Conservation (phyloP, 2,797 vertebrate species). For the Oreochromis grahami region DNA sequence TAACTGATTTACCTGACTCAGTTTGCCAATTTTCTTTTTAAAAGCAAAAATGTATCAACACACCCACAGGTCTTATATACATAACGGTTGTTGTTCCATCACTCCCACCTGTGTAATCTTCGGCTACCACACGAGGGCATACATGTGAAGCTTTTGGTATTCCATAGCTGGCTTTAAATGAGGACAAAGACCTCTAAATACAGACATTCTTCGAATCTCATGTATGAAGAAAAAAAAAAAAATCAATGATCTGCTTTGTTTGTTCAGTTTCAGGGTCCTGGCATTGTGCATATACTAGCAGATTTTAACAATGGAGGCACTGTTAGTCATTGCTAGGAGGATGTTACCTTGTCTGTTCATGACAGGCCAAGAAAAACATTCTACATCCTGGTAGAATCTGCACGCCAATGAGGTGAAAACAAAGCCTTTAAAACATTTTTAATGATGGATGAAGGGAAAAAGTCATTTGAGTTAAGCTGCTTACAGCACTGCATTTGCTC, state of each 20-base stretch:
- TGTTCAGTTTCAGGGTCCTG: background rate
- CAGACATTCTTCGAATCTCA: background rate
- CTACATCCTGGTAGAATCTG: background rate
- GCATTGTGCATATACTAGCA: background rate
- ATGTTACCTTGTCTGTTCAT: background rate
- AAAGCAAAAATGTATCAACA: background rate
- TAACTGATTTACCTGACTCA: background rate
- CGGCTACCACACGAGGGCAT: conserved; percentile 37
- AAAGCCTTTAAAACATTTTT: conserved; percentile 21
- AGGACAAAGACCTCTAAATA: background rate
- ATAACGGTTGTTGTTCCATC: background rate
- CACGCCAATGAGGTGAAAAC: background rate
- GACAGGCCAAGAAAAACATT: background rate
- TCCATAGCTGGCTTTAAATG: background rate
- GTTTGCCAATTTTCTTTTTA: background rate
- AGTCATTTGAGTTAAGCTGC: background rate
- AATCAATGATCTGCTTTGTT: background rate
- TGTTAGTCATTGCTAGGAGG: background rate
- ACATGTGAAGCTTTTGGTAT: background rate
- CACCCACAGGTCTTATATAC: background rate
- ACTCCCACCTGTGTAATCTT: background rate
- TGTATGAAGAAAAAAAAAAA: background rate
- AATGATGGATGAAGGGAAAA: conserved; percentile 13
- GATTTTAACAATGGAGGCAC: background rate
- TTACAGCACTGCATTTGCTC: background rate